Percentiles rank a stretch among this genome's conserved stretches.
phyloP scores from a whole-genome alignment of 1,140 invertebrate genomes.

The Ceratina japonica region DNA sequence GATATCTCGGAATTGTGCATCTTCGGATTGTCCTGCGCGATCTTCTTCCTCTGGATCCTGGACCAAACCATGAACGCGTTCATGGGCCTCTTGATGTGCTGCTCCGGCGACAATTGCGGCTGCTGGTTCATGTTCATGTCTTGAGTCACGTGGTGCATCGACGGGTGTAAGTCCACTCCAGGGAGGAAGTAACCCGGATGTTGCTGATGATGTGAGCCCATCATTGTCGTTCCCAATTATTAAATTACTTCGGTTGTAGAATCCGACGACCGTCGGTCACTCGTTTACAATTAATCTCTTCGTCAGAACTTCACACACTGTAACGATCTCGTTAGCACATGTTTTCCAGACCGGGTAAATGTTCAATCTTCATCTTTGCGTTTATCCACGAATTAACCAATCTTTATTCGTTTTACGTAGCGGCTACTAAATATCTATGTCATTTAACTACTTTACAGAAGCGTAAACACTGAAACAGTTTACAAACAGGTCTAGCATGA shows the following conservation, averaged over 20 bases:
- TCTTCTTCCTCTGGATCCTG: conserved; percentile 96
- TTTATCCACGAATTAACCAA: neutral
- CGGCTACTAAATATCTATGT: no score
- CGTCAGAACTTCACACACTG: conserved; percentile 13
- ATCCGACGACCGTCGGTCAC: no score
- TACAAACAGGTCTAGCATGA: neutral
- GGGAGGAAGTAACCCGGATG: conserved; percentile 63
- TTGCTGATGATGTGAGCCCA: conserved; percentile 66
- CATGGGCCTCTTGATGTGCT: conserved; percentile 97
- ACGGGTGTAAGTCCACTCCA: conserved; percentile 68
- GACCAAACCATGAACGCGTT: conserved; percentile 99
- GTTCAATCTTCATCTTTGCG: neutral
- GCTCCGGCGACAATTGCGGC: conserved; percentile 79
- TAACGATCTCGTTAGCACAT: no score
- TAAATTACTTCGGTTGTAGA: no score
- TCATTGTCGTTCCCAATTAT: conserved; percentile 45
- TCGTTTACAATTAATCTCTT: neutral
- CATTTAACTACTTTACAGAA: no score
- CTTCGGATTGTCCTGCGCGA: conserved; percentile 99
- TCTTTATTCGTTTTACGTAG: no score
- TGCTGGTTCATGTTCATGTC: conserved; percentile 68
- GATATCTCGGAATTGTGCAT: conserved; percentile 99
- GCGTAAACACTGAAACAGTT: neutral
- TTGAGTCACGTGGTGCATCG: conserved; percentile 57
- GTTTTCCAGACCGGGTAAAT: neutral